Percentiles rank a stretch among this genome's conserved stretches.
These are phyloP conservation scores for Phoxinus phoxinus DNA, from an alignment of 2,113 vertebrate species.

Conservation along the genomic window DNA sequence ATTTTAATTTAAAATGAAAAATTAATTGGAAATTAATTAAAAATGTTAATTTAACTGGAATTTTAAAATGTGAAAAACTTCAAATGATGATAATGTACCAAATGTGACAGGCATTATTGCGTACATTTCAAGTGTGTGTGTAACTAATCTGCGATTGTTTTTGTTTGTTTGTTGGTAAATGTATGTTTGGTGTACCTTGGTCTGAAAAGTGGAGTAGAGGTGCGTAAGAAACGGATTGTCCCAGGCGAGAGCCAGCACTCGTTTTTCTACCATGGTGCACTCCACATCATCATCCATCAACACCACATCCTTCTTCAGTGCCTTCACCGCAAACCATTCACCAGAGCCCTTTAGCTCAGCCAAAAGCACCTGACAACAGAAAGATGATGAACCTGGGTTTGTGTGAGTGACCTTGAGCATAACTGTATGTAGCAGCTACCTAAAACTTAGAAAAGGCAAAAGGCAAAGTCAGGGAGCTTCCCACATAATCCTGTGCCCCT, in stretches of 20 bases:
- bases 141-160: background rate
- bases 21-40: too few species aligned
- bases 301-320: conserved; percentile 95
- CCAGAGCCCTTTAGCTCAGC: conserved; percentile 89
- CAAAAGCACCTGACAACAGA: conserved; percentile 84
- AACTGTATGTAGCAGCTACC: too few species aligned
- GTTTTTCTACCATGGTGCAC: conserved; percentile 98
- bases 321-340: conserved; percentile 92
- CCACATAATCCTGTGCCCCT: too few species aligned
- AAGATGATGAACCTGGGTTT: background rate
- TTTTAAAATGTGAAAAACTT: too few species aligned
- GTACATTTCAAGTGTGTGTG: too few species aligned
- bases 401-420: background rate
- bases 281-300: conserved; percentile 97
- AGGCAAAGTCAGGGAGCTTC: too few species aligned
- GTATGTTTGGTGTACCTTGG: conserved; percentile 79
- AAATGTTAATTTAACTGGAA: too few species aligned
- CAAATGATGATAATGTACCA: too few species aligned
- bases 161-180: background rate
- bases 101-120: too few species aligned
- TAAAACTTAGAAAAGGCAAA: too few species aligned
- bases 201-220: conserved; percentile 94
- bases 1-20: too few species aligned
- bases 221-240: conserved; percentile 96
- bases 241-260: conserved; percentile 92